phyloP scores from a whole-genome alignment of 2,888 invertebrate species.

The Acanthosoma haemorrhoidale region DNA sequence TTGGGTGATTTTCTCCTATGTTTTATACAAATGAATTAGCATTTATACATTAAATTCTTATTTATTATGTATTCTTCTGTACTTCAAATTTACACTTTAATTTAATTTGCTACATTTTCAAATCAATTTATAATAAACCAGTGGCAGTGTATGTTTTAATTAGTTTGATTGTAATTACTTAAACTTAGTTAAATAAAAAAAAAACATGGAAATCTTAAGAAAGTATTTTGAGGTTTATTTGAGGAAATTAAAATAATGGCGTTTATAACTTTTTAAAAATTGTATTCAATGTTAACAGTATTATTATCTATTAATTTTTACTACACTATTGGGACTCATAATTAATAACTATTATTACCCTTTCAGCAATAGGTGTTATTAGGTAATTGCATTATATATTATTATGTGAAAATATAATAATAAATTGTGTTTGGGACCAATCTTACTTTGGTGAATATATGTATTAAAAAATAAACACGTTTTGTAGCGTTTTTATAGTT shows the following conservation, averaged over 20 bases:
- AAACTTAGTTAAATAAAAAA: neutral
- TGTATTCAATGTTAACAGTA: neutral
- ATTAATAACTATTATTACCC: neutral
- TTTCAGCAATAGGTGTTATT: neutral
- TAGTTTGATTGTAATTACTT: constrained; percentile 10
- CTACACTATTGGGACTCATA: neutral
- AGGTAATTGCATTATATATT: no score
- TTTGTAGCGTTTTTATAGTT: no score
- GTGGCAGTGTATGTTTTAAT: constrained; percentile 12
- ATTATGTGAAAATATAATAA: no score
- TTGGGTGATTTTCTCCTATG: neutral
- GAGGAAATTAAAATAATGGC: no score
- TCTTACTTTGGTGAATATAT: no score
- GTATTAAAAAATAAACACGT: no score
- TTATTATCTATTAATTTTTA: neutral
- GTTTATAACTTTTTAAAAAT: no score
- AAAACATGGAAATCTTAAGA: neutral
- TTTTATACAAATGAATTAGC: neutral
- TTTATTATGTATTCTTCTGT: neutral
- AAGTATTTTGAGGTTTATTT: no score
- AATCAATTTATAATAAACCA: constrained; percentile 13
- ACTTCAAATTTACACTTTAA: no score
- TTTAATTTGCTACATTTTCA: constrained; percentile 2
- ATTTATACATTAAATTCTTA: neutral
- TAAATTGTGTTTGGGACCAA: no score